Evolutionary conservation across 2,888 invertebrate genomes (phyloP).

Genomic region (Frankliniella intonsa): DNA sequence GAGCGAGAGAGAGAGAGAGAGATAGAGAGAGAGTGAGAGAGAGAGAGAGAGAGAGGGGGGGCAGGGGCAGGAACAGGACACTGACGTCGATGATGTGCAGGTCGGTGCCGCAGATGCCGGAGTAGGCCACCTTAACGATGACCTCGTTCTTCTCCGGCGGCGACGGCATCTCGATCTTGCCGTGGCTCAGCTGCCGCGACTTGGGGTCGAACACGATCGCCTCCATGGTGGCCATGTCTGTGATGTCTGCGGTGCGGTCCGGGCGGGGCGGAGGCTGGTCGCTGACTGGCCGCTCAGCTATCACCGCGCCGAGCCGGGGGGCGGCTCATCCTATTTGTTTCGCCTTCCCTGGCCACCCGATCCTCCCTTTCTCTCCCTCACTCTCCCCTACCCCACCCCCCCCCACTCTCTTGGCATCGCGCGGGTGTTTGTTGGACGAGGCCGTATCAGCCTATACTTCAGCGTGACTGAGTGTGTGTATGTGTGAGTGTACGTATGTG

Average conservation of each 20-base stretch:
- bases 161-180: conserved; percentile 50
- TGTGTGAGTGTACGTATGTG: too few relatives aligned
- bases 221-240: conserved; percentile 48
- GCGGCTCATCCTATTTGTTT: too few relatives aligned
- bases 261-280: too few relatives aligned
- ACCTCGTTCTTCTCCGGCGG: conserved; percentile 55
- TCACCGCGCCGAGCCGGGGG: too few relatives aligned
- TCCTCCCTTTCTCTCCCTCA: too few relatives aligned
- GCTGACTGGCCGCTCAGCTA: too few relatives aligned
- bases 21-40: too few relatives aligned
- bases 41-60: neutral
- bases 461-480: too few relatives aligned
- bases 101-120: conserved; percentile 70
- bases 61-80: conserved; percentile 14
- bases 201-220: conserved; percentile 55
- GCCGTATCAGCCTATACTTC: too few relatives aligned
- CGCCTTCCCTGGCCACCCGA: too few relatives aligned
- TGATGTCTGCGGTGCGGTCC: neutral
- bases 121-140: conserved; percentile 60
- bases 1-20: too few relatives aligned
- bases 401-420: neutral
- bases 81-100: conserved; percentile 64
- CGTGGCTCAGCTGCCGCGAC: conserved; percentile 47
- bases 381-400: neutral
- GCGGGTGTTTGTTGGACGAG: too few relatives aligned